Evolutionary conservation across 2,797 vertebrate genomes (phyloP), one percentile per base, ranked within the genome.

Genomic region (Chaetodon trifasciatus): DNA sequence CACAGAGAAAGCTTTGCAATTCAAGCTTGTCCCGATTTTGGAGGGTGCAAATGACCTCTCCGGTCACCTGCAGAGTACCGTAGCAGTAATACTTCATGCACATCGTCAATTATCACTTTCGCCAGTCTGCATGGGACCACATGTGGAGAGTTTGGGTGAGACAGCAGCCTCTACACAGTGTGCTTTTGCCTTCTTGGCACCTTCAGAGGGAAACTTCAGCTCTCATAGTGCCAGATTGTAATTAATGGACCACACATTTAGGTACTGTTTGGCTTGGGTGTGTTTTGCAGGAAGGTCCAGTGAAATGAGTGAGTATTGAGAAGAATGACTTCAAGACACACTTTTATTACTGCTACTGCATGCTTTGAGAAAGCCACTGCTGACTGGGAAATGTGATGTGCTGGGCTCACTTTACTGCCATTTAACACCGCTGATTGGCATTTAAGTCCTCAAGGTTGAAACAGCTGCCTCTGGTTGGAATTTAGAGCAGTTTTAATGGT

Each of bases 401-500:
- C 53, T 73, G 79, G 11, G 69, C 75, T 77, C 78, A 24, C 39
- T 85, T 89, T 57, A 58, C 57, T 42, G 49, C 70, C 72, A 53
- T 87, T 80, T 61, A 85, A 70, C 64, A 42, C 70, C 47, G 24
- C 61, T 42, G 81, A 83, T 76, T 81, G 81, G 79, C 60, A 64
- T 55, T 80, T 68, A 90, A 87, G 52, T 52, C 81, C 72, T 72
- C 37, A 61, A 77, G 56, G 86, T n/a, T 72, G 74, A 85, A 78
- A 80, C 72, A 42, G 47, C 64, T 76, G 76, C 86, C 61, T 71
- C 60, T 63, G 72, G 64, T 75, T 83, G 77, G 79, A 73, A 86
- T 83, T 86, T 74, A 11, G 50, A 78, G 55, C 60, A 21, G 55
- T 73, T 80, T 79, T 76, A 70, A 73, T 56, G 63, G 66, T 12